Base-by-base conservation (phyloP, 2,888 invertebrate species). In the Bombyx huttoni region DNA sequence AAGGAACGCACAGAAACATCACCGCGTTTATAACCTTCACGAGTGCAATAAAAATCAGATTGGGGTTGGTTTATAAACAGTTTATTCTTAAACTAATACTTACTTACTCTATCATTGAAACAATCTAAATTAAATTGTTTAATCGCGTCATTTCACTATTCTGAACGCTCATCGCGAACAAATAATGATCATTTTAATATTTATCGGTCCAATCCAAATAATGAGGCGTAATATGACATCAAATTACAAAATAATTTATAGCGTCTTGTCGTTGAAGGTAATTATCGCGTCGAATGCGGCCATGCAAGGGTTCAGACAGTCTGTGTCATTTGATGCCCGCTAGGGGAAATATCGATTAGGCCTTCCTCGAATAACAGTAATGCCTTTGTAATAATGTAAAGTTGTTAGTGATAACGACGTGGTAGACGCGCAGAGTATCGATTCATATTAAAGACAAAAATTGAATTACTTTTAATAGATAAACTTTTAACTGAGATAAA, bases 171-270 rank as follows among this genome's bases (percentile, higher is more conserved):
- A 40, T 64, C 65, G 65, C 52, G 54, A 58, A 55, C 66, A 58
- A 65, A 57, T 65, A 65, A 68, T 64, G 54, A 51, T 47, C 55
- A 55, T 57, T 64, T 60, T 55, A 55, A 40, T 59, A 55, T 48
- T 48, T 13, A 49, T 48, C 51, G 56, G 48, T 51, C 51, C 54
- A 50, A 53, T 55, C 60, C 58, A 61, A 65, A 67, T 68, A 64
- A 61, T 61, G 57, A 65, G 59, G 56, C 55, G 64, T 61, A 64
- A 67, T 67, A 68, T 68, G 72, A 70, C 69, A 68, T 80, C 76
- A 65, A 75, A 77, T 82, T 79, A 78, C 78, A 67, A 64, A 74
- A 79, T 81, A 75, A 78, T 77, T 74, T 65, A 62, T 67, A 59
- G 60, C 59, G 60, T 61, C 62, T 65, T 56, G 62, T 62, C 57